Conservation (phyloP, 2,797 vertebrate species). For the Synanceia verrucosa region DNA sequence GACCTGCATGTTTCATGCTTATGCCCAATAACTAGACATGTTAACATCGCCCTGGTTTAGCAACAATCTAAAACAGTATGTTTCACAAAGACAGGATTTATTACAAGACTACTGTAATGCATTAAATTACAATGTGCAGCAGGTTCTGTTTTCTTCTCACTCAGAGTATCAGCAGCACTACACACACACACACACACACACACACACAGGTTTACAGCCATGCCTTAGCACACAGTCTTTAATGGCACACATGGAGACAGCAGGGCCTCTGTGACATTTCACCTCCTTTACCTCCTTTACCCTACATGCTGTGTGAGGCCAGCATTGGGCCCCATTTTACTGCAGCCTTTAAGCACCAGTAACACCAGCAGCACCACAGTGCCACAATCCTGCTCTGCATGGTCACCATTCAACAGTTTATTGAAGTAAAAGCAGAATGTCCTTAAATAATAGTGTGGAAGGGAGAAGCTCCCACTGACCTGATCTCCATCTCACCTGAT, state of each 20-base stretch:
- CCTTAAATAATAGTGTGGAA: not conserved
- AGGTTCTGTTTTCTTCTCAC: too few relatives aligned
- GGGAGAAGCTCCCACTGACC: not conserved
- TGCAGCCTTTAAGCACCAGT: not conserved
- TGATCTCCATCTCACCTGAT: not conserved
- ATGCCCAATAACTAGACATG: not conserved
- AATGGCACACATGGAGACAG: slow-evolving; percentile 25
- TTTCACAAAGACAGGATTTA: not conserved
- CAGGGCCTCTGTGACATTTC: slow-evolving; percentile 15
- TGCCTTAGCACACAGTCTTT: not conserved
- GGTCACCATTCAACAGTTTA: not conserved
- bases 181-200: not conserved
- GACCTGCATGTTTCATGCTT: not conserved
- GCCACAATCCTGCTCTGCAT: not conserved
- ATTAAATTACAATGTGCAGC: not conserved
- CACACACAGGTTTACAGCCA: slow-evolving; percentile 6
- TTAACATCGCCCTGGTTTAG: not conserved
- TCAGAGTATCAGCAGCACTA: not conserved
- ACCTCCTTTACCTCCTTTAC: slow-evolving; percentile 8
- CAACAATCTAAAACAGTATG: too few relatives aligned
- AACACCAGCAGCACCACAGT: not conserved
- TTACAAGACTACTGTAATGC: not conserved
- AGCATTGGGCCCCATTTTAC: slow-evolving; percentile 16
- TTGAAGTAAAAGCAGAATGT: not conserved
- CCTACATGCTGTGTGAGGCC: slow-evolving; percentile 3